Base-by-base conservation (phyloP, 2,888 invertebrate genomes). In the Ichneumoninae sp. region DNA sequence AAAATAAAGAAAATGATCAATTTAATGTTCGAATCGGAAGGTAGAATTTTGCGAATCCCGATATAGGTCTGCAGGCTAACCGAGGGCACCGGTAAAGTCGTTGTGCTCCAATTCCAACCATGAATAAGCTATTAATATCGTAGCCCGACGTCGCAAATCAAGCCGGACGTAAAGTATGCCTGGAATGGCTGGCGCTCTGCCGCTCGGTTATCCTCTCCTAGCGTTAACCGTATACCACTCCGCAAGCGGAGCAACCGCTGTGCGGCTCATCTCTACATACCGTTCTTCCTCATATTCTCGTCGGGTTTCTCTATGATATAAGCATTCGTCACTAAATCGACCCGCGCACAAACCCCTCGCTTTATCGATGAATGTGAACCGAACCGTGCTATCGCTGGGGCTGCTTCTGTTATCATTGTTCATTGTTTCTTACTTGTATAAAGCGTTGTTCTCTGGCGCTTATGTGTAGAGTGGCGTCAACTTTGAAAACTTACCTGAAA, bases 61-160 rank as follows among this genome's bases (percentile, higher is more conserved):
- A 71, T 75, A 52, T 68, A 47, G n/a, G 50, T 10, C 54, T 47
- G 13, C 47, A 50, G 13, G 66, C 54, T 40, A n/a, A 54, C 54
- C 50, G 79, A 57, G 74, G 70, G 83, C 75, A 82, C 70, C 70
- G 86, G 79, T 69, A 86, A 85, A 57, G 83, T 86, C 86, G 85
- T 85, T 87, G 85, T 88, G 90, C 90, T 90, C 90, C 89, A 90
- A 90, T 90, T 90, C 89, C 88, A 86, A 88, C 82, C 86, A 87
- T 88, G 89, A 90, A 90, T 90, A 90, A 90, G 88, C 89, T 89
- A 89, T 89, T 90, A 89, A 89, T 89, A 90, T 88, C 86, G 82
- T 75, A 87, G 86, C 85, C 86, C 87, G 60, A 62, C 71, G 87
- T 89, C 88, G 88, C 90, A 89, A 90, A 89, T 90, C 90, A 89